Evolutionary conservation across 2,797 vertebrate genomes (phyloP).

Genomic region (Tapera naevia): DNA sequence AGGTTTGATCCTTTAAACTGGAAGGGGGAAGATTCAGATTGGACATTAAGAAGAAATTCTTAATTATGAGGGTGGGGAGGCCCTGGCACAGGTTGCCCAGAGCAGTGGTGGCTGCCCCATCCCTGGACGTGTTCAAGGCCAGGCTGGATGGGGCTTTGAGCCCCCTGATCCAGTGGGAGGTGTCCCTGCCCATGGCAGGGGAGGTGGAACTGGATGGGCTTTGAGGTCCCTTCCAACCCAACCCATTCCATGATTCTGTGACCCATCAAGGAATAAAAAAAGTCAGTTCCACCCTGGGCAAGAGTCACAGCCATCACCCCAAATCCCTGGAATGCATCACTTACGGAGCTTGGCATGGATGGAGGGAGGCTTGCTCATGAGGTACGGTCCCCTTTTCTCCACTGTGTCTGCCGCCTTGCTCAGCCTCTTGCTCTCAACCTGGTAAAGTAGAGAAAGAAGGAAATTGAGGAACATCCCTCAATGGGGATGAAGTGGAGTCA

Average conservation of each 20-base stretch:
- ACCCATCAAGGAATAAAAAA: not conserved
- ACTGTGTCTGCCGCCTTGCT: not conserved
- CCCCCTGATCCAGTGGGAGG: no score
- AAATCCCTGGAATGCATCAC: conserved; percentile 10
- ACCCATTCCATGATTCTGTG: not conserved
- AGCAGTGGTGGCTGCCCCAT: no score
- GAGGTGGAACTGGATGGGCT: no score
- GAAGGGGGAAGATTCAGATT: no score
- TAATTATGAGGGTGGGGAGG: no score
- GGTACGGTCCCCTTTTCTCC: conserved; percentile 91
- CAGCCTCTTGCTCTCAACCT: conserved; percentile 18
- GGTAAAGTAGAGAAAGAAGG: not conserved
- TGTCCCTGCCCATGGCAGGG: no score
- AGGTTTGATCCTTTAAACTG: not conserved
- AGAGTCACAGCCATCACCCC: fast-evolving
- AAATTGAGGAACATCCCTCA: not conserved
- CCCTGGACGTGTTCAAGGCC: no score
- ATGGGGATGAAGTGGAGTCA: not conserved
- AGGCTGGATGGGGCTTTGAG: no score
- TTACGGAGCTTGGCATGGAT: conserved; percentile 91
- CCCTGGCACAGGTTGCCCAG: no score
- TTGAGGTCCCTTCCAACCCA: no score
- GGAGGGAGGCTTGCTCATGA: conserved; percentile 87
- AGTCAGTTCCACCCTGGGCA: not conserved
- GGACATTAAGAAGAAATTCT: no score